Percentiles rank a stretch among this genome's conserved stretches.
phyloP scores from a whole-genome alignment of 2,113 vertebrate genomes.

The Bothrops jararaca region DNA sequence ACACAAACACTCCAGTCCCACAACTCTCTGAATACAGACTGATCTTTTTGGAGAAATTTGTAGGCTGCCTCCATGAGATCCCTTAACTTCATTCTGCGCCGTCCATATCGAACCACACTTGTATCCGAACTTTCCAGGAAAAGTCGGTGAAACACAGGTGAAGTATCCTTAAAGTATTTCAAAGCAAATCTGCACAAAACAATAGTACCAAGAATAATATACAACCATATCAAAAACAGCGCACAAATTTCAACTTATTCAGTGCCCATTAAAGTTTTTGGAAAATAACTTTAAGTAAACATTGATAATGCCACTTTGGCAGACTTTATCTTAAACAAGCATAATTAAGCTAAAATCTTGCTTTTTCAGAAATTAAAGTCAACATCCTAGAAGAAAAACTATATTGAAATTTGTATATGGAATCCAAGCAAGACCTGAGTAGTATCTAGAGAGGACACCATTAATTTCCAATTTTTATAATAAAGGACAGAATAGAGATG shows the following conservation, averaged over 20 bases:
- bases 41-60: constrained; percentile 86
- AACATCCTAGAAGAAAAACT: neutral
- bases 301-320: neutral
- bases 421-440: neutral
- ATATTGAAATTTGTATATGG: neutral
- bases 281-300: neutral
- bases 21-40: constrained; percentile 78
- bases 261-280: neutral
- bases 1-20: constrained; percentile 99
- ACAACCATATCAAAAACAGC: neutral
- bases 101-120: constrained; percentile 85
- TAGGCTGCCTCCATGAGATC: constrained; percentile 96
- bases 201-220: neutral
- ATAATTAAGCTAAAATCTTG: neutral
- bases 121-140: constrained; percentile 91
- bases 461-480: neutral
- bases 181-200: constrained; percentile 82
- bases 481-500: neutral
- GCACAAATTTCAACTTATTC: neutral
- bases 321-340: neutral
- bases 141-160: constrained; percentile 93
- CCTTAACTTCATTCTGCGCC: constrained; percentile 90
- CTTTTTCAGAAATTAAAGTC: neutral
- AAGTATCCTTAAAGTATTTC: constrained; percentile 85
- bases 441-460: no score